Evolutionary conservation across 1,140 invertebrate genomes (phyloP), one percentile per base, ranked within the genome.

Genomic region (Eupeodes corollae): DNA sequence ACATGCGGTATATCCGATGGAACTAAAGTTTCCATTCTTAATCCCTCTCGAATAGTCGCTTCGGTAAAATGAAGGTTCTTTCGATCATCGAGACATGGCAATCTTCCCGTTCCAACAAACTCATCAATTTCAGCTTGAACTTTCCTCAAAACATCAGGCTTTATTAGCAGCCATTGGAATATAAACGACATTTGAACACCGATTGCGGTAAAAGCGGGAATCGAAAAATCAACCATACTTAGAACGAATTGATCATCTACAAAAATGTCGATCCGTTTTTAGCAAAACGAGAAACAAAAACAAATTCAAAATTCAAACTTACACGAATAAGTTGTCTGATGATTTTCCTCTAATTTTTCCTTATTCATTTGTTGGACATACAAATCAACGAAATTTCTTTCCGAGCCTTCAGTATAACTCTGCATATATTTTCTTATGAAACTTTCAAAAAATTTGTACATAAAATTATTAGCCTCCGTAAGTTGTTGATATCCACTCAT

Each of bases 111-210:
- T 2, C 83, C 84, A 9, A 88, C 73, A 1, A 84, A 78, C n/a
- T 68, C 50, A 44, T 86, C 79, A 30, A 89, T 75, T 56, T 90
- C 86, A 6, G 73, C 57, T 48, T 82, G 79, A 2, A 86, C 69
- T 45, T 75, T 75, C 1, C 70, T 67, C 55, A 81, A 76, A 0
- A 86, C 67, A 34, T 80, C 72, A 0, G 80, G 80, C 56, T 85
- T 63, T 3, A 79, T 61, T 37, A 85, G 58, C 12, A 86, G 54
- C 32, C 76, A 72, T 21, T 86, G 75, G 0, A 86, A 53, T 1
- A 79, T 54, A 53, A 84, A 75, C 0, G 72, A 56, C 1, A 78
- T 30, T n/a, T 63, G 54, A 3, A 55, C 52, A 15, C 73, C 62
- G 1, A 71, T 48, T 0, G 73, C 73, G 0, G 73, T 67, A 2